A percentile compares a stretch with the other conserved stretches of the same genome.
Conservation (phyloP, 2,888 invertebrate species). For the Brachypalpus laphriformis region DNA sequence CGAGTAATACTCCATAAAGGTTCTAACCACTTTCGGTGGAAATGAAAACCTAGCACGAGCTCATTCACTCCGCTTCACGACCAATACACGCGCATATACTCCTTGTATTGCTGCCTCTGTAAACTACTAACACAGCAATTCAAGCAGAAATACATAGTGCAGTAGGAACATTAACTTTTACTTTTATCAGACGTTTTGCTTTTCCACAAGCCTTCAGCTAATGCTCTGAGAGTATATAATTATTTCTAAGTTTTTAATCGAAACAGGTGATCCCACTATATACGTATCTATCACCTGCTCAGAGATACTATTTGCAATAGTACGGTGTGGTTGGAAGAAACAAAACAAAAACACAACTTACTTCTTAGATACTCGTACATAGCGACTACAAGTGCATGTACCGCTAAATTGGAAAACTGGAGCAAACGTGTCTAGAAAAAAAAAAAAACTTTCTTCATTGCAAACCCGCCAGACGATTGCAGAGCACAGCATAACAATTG, state of each 20-base stretch:
- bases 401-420: constrained; percentile 67
- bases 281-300: constrained; percentile 55
- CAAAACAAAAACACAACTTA: constrained; percentile 23
- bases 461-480: constrained; percentile 41
- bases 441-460: constrained; percentile 67
- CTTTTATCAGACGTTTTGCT: constrained; percentile 62
- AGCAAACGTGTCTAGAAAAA: constrained; percentile 62
- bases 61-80: constrained; percentile 16
- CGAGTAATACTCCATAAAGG: not conserved
- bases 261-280: constrained; percentile 63
- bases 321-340: constrained; percentile 34
- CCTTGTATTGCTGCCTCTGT: constrained; percentile 16
- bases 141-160: constrained; percentile 36
- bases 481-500: constrained; percentile 54
- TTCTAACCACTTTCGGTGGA: too few relatives aligned
- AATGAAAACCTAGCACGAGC: not conserved
- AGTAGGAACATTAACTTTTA: constrained; percentile 62
- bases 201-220: constrained; percentile 37
- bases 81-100: constrained; percentile 3
- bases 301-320: not conserved
- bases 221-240: constrained; percentile 8
- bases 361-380: constrained; percentile 13
- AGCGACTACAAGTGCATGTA: constrained; percentile 50
- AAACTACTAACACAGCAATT: constrained; percentile 63
- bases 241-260: constrained; percentile 7